Evolutionary conservation across 1,140 invertebrate genomes (phyloP), one percentile per base, ranked within the genome.

Genomic region (Rhynchophorus ferrugineus): DNA sequence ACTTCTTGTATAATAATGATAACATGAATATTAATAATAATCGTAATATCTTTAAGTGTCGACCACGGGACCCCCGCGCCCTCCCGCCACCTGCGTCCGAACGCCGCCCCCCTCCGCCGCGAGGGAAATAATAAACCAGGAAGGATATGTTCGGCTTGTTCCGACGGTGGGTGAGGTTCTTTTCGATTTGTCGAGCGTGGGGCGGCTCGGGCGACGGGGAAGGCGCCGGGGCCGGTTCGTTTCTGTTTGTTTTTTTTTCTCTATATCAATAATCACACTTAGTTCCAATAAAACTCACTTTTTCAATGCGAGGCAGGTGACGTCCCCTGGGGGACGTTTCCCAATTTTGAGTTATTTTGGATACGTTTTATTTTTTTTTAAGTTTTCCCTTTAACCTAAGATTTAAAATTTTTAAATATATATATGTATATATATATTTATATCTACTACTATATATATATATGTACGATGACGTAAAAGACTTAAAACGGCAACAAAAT

Each of bases 221-320:
- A n/a, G n/a, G n/a, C n/a, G n/a, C n/a, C n/a, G n/a, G n/a, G n/a
- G n/a, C n/a, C n/a, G n/a, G n/a, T n/a, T n/a, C n/a, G n/a, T n/a
- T n/a, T n/a, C n/a, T n/a, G n/a, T n/a, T n/a, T n/a, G n/a, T n/a
- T n/a, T n/a, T 38, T 13, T 5, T 14, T 66, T 64, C 66, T 60
- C 73, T 65, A 61, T 61, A 59, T 70, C 69, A 78, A 79, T 75
- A 78, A 78, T 79, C 77, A 79, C 77, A 79, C 77, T 76, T 78
- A 78, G 75, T 79, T 77, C 77, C 78, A 79, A 79, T 78, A 76
- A 78, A 79, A 79, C 77, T 79, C 77, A 79, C 77, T 79, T 77
- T 73, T 75, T 54, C 18, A 42, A 72, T 79, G 77, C 77, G 77
- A 79, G 77, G 77, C 75, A 79, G 77, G 77, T 76, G 74, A 74